Evolutionary conservation across 2,888 invertebrate genomes (phyloP), one percentile per base, ranked within the genome.

Genomic region (Clostera curtula): DNA sequence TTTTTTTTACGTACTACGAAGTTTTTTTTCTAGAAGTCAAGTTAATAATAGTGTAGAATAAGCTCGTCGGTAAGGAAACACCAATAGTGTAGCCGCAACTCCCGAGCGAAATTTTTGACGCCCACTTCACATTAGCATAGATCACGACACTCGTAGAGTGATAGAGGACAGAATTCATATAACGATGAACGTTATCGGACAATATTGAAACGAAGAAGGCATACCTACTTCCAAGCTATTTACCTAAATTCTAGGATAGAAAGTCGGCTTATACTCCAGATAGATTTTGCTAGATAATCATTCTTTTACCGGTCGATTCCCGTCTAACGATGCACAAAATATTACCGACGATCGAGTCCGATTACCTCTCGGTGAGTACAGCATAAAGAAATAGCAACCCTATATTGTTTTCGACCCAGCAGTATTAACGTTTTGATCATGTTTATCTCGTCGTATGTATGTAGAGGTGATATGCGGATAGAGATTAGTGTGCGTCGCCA

Each of bases 21-120:
- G 58, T 72, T 70, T 70, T 68, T 73, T 74, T 75, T 69, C 67
- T 83, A 83, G 77, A 71, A 69, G 76, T 75, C 76, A 72, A 76
- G 82, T 70, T 83, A 79, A 84, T 79, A 79, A 71, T 85, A 84
- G 79, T 62, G 68, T 85, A 85, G 84, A 71, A 65, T 84, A 84
- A 85, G 85, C 58, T 73, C 79, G 74, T 72, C 82, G 76, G 77
- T 80, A 76, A 77, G 66, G 73, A 71, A 71, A 85, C 85, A 85
- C 85, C 85, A 83, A 80, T 83, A 85, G 82, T 63, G 77, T 84
- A 83, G 83, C 83, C 80, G 84, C 83, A 80, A 83, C 73, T 76
- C 73, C 75, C 77, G 73, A 79, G 76, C 77, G 60, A 62, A 65
- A 68, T 66, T 70, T 70, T 73, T 66, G 74, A 69, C 69, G 79